Evolutionary conservation across 2,797 vertebrate genomes (phyloP).

Genomic region (Tenualosa thibaudeaui): DNA sequence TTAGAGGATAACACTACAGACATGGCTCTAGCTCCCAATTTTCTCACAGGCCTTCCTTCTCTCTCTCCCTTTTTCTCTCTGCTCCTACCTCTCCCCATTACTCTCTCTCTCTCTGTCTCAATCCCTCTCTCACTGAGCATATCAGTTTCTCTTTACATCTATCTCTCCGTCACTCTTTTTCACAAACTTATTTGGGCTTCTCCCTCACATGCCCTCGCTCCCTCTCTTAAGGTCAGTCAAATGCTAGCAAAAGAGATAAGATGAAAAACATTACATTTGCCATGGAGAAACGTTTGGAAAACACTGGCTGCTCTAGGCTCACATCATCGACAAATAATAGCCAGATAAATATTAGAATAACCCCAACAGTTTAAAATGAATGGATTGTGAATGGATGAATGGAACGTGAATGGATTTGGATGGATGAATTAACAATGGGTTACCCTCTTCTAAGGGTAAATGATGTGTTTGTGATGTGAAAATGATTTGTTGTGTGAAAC

Average conservation of each 20-base stretch:
- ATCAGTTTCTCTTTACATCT: background rate
- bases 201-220: background rate
- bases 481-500: no score
- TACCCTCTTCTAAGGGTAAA: no score
- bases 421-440: no score
- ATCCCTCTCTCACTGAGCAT: background rate
- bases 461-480: background rate
- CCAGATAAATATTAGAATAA: background rate
- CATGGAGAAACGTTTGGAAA: no score
- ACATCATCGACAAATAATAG: background rate
- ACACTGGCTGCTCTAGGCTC: background rate
- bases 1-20: background rate
- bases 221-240: background rate
- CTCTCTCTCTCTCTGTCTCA: background rate
- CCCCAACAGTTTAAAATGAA: background rate
- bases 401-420: no score
- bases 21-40: background rate
- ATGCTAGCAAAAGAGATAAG: background rate
- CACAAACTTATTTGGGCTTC: background rate
- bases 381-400: background rate
- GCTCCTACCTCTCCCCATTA: no score
- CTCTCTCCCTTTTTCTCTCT: background rate
- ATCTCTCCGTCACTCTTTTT: background rate
- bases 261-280: no score
- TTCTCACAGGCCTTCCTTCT: background rate